A percentile compares a stretch with the other conserved stretches of the same genome.
phyloP scores from a whole-genome alignment of 1,140 invertebrate species.

The Charaxes varanes region DNA sequence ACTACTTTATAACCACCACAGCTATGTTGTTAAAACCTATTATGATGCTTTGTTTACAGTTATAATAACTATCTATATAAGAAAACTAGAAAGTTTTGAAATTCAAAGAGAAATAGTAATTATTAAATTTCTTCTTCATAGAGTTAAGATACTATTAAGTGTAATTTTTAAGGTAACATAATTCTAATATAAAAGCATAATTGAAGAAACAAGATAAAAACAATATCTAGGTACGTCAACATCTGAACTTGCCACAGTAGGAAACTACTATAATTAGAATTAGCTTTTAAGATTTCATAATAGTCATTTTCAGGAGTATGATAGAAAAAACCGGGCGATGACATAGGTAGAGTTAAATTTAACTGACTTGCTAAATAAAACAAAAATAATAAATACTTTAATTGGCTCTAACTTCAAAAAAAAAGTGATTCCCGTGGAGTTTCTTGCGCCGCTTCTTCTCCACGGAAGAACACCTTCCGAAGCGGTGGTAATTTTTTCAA shows the following conservation, averaged over 20 bases:
- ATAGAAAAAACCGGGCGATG: conserved; percentile 36
- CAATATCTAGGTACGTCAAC: too few relatives aligned
- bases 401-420: conserved; percentile 20
- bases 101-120: too few relatives aligned
- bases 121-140: too few relatives aligned
- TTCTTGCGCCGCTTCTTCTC: conserved; percentile 63
- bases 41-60: too few relatives aligned
- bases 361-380: background rate
- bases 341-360: conserved; percentile 22
- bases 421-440: conserved; percentile 44
- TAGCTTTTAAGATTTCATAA: background rate
- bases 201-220: too few relatives aligned
- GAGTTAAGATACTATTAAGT: too few relatives aligned
- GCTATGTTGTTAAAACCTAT: too few relatives aligned
- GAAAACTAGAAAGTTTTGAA: too few relatives aligned
- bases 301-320: background rate
- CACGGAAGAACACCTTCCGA: conserved; percentile 48
- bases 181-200: too few relatives aligned
- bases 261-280: background rate
- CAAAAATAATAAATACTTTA: background rate
- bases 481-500: conserved; percentile 42
- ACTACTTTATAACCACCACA: too few relatives aligned
- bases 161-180: too few relatives aligned
- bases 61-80: too few relatives aligned
- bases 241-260: conserved; percentile 5